Conservation (phyloP, 2,888 invertebrate genomes). For the Amiota mariae region DNA sequence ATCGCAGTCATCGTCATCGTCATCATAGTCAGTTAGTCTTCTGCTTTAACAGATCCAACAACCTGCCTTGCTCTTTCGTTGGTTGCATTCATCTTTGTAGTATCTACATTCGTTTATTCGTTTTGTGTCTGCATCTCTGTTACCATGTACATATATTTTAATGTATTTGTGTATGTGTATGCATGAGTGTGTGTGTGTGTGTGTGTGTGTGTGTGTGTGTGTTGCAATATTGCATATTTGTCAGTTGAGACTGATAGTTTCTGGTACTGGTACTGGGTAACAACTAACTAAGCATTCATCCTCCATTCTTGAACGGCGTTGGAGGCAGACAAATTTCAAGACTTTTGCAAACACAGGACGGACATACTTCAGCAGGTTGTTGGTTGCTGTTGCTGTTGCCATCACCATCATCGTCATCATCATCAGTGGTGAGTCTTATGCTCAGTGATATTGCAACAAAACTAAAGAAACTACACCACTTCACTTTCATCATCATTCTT, state of each 20-base stretch:
- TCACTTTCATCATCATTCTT: slow-evolving; percentile 34
- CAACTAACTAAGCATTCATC: slow-evolving; percentile 11
- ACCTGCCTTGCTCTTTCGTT: slow-evolving; percentile 22
- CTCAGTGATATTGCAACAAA: background rate
- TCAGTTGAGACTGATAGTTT: slow-evolving; percentile 69
- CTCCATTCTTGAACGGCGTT: background rate
- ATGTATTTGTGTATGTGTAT: slow-evolving; percentile 13
- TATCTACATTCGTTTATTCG: slow-evolving; percentile 26
- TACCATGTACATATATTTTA: background rate
- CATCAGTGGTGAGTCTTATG: background rate
- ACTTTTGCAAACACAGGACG: slow-evolving; percentile 11
- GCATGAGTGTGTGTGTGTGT: no score
- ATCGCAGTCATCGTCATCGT: background rate
- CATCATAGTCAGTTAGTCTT: slow-evolving; percentile 29
- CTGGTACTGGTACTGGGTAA: slow-evolving; percentile 48
- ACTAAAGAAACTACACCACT: background rate
- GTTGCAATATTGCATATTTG: slow-evolving; percentile 57
- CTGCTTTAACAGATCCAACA: no score
- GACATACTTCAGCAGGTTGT: slow-evolving; percentile 53
- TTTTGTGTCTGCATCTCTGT: slow-evolving; percentile 25
- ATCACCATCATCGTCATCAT: slow-evolving; percentile 58
- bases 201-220: slow-evolving; percentile 23
- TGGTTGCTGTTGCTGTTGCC: slow-evolving; percentile 29
- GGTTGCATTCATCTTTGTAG: slow-evolving; percentile 11
- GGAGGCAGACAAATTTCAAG: slow-evolving; percentile 16